Conservation (phyloP, 2,797 vertebrate species). For the Buceros bicornis region DNA sequence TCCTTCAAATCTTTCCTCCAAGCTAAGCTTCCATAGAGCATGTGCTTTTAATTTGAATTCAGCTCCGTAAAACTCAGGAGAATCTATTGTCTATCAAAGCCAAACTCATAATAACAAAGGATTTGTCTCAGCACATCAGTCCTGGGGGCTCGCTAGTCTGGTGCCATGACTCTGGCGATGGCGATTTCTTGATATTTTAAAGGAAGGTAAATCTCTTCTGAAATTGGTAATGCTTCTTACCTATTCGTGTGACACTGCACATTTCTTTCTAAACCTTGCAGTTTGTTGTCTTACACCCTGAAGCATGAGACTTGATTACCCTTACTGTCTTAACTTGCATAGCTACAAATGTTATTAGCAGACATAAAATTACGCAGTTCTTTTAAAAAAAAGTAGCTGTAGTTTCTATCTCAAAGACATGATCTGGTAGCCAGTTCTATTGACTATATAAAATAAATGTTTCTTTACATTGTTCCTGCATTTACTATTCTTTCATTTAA, state of each 20-base stretch:
- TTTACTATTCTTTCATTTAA: neutral
- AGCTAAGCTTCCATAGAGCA: conserved; percentile 68
- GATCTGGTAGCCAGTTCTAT: neutral
- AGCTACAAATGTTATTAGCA: conserved; percentile 36
- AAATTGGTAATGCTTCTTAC: conserved; percentile 41
- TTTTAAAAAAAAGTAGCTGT: neutral
- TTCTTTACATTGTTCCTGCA: neutral
- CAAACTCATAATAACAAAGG: conserved; percentile 42
- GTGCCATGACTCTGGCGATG: conserved; percentile 49
- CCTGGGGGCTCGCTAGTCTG: conserved; percentile 24
- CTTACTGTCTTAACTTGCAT: conserved; percentile 51
- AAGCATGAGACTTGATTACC: conserved; percentile 43
- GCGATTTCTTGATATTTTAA: conserved; percentile 48
- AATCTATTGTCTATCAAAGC: conserved; percentile 67
- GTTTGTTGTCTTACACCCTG: conserved; percentile 43
- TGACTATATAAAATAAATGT: neutral
- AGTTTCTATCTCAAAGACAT: conserved; percentile 26
- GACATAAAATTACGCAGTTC: conserved; percentile 24
- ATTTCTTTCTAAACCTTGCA: conserved; percentile 32
- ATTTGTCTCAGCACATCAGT: conserved; percentile 59
- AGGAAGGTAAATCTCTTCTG: conserved; percentile 24
- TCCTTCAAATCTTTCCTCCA: conserved; percentile 76
- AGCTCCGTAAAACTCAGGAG: conserved; percentile 44
- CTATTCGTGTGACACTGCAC: conserved; percentile 17
- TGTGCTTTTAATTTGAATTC: conserved; percentile 73